These are phyloP conservation scores for Polypterus bichir DNA, from an alignment of 2,113 vertebrate species.

Conservation along the genomic window DNA sequence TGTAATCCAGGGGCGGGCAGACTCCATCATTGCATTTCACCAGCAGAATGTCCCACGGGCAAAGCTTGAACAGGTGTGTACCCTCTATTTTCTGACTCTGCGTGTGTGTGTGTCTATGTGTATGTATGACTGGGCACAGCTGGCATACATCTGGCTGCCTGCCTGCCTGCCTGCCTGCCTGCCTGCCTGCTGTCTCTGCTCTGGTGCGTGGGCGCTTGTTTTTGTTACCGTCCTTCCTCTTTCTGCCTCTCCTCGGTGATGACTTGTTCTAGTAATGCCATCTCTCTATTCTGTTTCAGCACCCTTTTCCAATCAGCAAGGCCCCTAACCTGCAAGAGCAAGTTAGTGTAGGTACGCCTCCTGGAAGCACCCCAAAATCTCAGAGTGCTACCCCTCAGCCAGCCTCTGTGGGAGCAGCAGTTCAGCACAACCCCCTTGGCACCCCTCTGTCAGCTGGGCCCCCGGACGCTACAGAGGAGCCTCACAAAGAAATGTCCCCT, in stretches of 20 bases:
- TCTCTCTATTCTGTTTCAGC: constrained; percentile 27
- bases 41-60: constrained; percentile 82
- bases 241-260: not conserved
- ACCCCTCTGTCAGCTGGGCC: constrained; percentile 41
- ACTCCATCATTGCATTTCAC: constrained; percentile 88
- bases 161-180: no score
- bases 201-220: no score
- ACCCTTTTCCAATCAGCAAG: constrained; percentile 43
- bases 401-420: constrained; percentile 38
- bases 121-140: no score
- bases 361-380: constrained; percentile 66
- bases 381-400: constrained; percentile 51
- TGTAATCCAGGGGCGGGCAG: constrained; percentile 79
- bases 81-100: not conserved
- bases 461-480: constrained; percentile 22
- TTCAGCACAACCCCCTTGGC: constrained; percentile 32
- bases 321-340: constrained; percentile 58
- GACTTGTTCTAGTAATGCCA: not conserved
- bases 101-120: no score
- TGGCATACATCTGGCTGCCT: no score
- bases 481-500: no score
- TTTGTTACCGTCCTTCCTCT: not conserved
- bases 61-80: constrained; percentile 69
- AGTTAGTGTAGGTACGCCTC: constrained; percentile 53
- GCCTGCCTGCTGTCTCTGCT: no score